Conservation (phyloP, 2,888 invertebrate genomes). For the Anodontia alba region DNA sequence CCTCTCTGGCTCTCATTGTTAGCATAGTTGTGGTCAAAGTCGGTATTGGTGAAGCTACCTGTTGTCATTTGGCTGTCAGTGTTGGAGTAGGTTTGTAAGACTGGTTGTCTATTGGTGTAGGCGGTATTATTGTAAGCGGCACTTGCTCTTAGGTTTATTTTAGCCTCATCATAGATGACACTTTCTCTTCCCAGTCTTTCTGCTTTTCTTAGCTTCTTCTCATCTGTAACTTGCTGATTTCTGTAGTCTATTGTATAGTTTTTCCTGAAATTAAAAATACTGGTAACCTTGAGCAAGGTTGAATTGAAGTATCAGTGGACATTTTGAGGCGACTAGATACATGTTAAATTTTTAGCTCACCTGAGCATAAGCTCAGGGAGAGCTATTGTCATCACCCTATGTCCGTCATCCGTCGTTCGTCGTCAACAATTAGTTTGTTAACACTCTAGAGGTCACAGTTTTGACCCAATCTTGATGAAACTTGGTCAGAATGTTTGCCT, state of each 20-base stretch:
- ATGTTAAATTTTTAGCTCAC: too few species aligned
- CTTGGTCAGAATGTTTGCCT: too few species aligned
- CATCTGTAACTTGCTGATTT: neutral
- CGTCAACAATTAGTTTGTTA: too few species aligned
- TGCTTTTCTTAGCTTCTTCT: neutral
- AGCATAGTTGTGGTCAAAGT: too few species aligned
- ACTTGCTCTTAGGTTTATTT: neutral
- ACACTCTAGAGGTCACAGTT: too few species aligned
- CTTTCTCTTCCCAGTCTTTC: neutral
- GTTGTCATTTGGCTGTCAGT: neutral
- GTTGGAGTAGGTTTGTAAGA: neutral
- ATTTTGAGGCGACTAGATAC: too few species aligned
- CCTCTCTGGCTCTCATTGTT: neutral
- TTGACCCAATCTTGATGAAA: too few species aligned
- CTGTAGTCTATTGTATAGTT: slow-evolving; percentile 3
- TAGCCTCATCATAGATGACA: slow-evolving; percentile 3
- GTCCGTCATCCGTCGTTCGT: too few species aligned
- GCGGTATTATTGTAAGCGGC: neutral
- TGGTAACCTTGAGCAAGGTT: too few species aligned
- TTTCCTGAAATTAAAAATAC: neutral
- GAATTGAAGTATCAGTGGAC: too few species aligned
- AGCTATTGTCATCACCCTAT: too few species aligned
- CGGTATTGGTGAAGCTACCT: neutral
- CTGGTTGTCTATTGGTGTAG: neutral
- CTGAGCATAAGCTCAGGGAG: too few species aligned